phyloP scores from a whole-genome alignment of 2,888 invertebrate genomes.

The Idaea dimidiata region DNA sequence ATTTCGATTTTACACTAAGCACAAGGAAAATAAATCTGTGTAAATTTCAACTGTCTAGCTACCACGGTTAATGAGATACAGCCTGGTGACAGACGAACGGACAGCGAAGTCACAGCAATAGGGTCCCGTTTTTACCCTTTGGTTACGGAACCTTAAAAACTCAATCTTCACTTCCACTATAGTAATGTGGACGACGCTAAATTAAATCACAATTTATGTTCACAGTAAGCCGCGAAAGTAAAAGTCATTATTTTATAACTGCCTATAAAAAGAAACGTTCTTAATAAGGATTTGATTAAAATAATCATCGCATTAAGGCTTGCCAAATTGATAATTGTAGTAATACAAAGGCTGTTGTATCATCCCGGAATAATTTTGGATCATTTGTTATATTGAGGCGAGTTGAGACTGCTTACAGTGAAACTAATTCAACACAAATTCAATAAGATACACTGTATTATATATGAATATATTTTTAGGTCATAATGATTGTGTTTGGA shows the following conservation, averaged over 20 bases:
- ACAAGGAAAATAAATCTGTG: no score
- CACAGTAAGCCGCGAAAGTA: constrained; percentile 17
- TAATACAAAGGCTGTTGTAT: constrained; percentile 58
- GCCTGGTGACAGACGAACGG: no score
- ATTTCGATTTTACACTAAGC: no score
- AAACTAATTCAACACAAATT: constrained; percentile 51
- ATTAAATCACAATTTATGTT: constrained; percentile 15
- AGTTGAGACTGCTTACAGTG: constrained; percentile 56
- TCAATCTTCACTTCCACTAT: background rate
- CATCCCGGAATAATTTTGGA: constrained; percentile 56
- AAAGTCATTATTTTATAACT: constrained; percentile 27
- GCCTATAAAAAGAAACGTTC: constrained; percentile 27
- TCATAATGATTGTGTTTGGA: no score
- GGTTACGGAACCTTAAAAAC: no score
- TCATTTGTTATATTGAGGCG: constrained; percentile 63
- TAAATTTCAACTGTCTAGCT: no score
- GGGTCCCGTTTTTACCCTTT: no score
- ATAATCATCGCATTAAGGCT: constrained; percentile 59
- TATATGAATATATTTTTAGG: background rate
- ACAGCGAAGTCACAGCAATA: no score
- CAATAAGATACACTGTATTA: background rate
- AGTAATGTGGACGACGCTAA: no score
- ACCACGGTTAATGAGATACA: no score
- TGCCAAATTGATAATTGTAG: constrained; percentile 77
- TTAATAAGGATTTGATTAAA: constrained; percentile 38